Evolutionary conservation across 2,888 invertebrate genomes (phyloP), one percentile per base, ranked within the genome.

Genomic region (Nysson spinosus): DNA sequence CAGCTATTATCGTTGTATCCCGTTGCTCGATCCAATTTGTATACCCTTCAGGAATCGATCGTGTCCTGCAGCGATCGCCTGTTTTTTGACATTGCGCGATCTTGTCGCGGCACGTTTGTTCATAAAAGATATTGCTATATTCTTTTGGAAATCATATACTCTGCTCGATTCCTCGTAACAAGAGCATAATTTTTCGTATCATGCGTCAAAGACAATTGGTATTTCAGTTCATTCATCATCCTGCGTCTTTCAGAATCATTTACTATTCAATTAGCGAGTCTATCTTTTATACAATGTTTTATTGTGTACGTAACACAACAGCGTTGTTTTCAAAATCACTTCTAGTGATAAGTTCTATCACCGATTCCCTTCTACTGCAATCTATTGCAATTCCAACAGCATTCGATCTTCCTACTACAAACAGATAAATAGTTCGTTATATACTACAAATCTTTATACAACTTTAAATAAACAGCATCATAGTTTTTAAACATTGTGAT

Each of bases 221-320:
- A 37, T 32, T 42, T 20, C 52, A 11, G n/a, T 40, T 54, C 37
- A 46, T 30, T 35, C 72, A 72, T 71, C 43, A 71, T 71, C 58
- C 52, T 44, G 39, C 40, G n/a, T 42, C 17, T 12, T 26, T 46
- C 37, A 16, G 28, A 39, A 65, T 72, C 26, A 49, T 65, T 65
- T 58, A 40, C 28, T 17, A 14, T 65, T 57, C n/a, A n/a, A n/a
- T n/a, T 16, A 19, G 42, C 47, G 49, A 37, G 34, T 55, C 14
- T 54, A 43, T 17, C 44, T 64, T 11, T 32, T 11, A 24, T 30
- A 24, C 17, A 19, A 43, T 24, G 14, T 6, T 49, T 16, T n/a
- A 34, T 24, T 11, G 11, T 7, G 1, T 11, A 49, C 65, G 54
- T 67, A 40, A 12, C 20, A n/a, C 16, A 19, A 35, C 54, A 30